Conservation (phyloP, 2,888 invertebrate species). For the Pseudococcus viburni region DNA sequence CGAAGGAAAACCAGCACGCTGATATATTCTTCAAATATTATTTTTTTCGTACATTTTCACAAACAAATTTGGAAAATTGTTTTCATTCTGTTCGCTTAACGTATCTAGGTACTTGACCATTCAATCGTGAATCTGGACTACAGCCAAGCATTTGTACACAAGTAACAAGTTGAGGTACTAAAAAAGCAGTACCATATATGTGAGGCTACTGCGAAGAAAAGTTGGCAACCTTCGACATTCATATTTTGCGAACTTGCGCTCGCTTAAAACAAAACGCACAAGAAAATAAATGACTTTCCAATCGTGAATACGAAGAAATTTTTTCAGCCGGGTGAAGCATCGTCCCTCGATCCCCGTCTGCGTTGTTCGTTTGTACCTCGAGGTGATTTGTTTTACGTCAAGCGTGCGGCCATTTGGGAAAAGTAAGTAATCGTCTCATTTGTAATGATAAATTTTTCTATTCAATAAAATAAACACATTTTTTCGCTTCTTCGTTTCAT, state of each 20-base stretch:
- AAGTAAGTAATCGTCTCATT: constrained; percentile 49
- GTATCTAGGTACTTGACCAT: background rate
- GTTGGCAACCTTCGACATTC: constrained; percentile 49
- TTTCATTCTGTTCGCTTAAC: background rate
- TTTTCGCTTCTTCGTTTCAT: background rate
- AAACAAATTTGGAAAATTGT: constrained; percentile 25
- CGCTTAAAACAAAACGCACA: constrained; percentile 19
- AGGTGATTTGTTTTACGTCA: constrained; percentile 48
- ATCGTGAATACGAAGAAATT: constrained; percentile 34
- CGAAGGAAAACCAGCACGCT: background rate
- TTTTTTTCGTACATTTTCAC: constrained; percentile 23
- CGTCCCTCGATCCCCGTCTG: background rate
- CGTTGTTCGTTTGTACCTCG: background rate
- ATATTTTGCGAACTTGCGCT: constrained; percentile 50
- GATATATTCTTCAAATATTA: background rate
- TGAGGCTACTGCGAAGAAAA: background rate
- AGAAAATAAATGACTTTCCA: constrained; percentile 52
- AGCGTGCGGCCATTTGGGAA: constrained; percentile 41
- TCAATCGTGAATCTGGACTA: constrained; percentile 11
- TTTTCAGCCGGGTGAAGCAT: constrained; percentile 5
- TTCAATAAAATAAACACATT: constrained; percentile 38
- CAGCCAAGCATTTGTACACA: constrained; percentile 23
- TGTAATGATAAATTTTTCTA: constrained; percentile 49
- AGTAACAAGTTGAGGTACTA: constrained; percentile 43
- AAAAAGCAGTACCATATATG: background rate